Evolutionary conservation across 2,888 invertebrate genomes (phyloP).

Genomic region (Uropetala carovei): DNA sequence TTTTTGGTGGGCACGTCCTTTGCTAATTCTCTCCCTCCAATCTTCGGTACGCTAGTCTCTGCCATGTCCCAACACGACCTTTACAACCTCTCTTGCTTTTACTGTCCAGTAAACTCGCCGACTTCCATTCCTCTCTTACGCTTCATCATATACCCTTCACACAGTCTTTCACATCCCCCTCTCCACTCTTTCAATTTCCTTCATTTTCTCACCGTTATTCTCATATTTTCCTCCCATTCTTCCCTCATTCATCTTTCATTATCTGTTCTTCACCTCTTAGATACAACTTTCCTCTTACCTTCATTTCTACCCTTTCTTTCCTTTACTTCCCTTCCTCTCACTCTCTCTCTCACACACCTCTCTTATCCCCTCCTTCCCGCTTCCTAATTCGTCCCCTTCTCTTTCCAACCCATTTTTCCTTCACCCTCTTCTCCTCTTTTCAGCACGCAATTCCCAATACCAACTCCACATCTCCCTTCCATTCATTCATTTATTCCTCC

Average conservation of each 20-base stretch:
- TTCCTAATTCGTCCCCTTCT: background rate
- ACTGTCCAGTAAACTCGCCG: too few species aligned
- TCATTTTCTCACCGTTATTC: background rate
- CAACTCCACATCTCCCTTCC: background rate
- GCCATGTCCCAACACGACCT: too few species aligned
- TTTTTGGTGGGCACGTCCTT: too few species aligned
- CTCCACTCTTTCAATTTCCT: background rate
- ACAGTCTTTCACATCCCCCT: background rate
- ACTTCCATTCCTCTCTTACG: too few species aligned
- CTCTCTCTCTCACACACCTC: background rate
- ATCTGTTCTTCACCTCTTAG: conserved; percentile 10
- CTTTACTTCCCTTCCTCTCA: background rate
- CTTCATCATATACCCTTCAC: too few species aligned
- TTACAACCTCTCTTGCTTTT: too few species aligned
- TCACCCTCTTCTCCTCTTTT: background rate
- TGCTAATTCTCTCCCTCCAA: too few species aligned
- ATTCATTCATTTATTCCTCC: background rate
- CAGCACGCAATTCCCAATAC: background rate
- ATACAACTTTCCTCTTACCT: background rate
- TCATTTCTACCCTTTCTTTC: background rate
- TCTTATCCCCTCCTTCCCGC: background rate
- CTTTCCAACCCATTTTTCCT: background rate
- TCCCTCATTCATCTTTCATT: background rate
- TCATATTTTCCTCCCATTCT: background rate
- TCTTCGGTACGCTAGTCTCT: too few species aligned